Evolutionary conservation across 1,140 invertebrate species (phyloP).

Genomic region (Drosophila lini): DNA sequence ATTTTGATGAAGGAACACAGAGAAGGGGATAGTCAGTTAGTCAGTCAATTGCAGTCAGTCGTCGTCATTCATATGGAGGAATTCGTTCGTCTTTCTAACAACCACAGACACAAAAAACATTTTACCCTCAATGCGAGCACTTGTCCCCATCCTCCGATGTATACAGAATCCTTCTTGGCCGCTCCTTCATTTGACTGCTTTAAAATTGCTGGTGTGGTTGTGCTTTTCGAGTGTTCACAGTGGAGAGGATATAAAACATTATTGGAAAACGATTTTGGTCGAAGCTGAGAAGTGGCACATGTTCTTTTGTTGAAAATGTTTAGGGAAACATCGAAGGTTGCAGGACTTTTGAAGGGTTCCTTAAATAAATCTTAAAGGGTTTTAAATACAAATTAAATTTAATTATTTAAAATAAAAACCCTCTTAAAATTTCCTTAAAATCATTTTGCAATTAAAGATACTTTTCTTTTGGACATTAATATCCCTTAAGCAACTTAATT

Average conservation of each 20-base stretch:
- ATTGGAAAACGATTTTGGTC: slow-evolving; percentile 6
- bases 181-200: slow-evolving; percentile 15
- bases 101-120: slow-evolving; percentile 42
- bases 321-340: not conserved
- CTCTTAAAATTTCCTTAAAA: too few species aligned
- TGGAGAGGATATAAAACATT: not conserved
- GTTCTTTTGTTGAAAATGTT: not conserved
- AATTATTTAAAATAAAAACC: too few species aligned
- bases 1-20: not conserved
- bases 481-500: not conserved
- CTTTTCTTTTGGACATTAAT: too few species aligned
- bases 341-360: not conserved
- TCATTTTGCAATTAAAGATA: not conserved
- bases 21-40: slow-evolving; percentile 8
- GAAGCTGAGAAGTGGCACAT: not conserved
- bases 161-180: not conserved
- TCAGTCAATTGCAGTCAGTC: slow-evolving; percentile 24
- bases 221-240: slow-evolving; percentile 13
- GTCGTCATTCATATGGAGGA: slow-evolving; percentile 27
- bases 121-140: slow-evolving; percentile 33
- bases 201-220: slow-evolving; percentile 25
- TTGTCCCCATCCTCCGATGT: slow-evolving; percentile 8
- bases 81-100: slow-evolving; percentile 1
- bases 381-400: not conserved
- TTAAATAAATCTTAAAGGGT: not conserved